A percentile compares a stretch with the other conserved stretches of the same genome.
Conservation (phyloP, 2,888 invertebrate genomes). For the Plagodis pulveraria region DNA sequence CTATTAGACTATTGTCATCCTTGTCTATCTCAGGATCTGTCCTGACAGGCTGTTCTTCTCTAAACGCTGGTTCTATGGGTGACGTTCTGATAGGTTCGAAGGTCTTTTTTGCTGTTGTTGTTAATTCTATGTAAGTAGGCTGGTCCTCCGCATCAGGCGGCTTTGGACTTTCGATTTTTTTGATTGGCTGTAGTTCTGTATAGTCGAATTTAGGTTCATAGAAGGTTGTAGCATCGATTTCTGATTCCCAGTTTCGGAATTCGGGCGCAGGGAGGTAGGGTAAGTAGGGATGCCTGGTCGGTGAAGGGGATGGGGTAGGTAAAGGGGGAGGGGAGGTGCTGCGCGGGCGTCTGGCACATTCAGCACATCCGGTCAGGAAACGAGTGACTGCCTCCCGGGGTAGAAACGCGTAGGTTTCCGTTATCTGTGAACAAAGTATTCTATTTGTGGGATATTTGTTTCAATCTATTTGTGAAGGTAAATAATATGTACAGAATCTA, state of each 20-base stretch:
- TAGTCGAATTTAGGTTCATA: conserved; percentile 73
- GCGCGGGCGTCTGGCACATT: conserved; percentile 93
- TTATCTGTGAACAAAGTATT: conserved; percentile 89
- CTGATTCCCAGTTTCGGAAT: conserved; percentile 82
- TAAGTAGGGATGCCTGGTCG: conserved; percentile 72
- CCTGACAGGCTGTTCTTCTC: conserved; percentile 73
- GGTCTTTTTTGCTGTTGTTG: conserved; percentile 71
- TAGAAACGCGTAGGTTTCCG: conserved; percentile 97
- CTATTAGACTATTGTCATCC: conserved; percentile 77
- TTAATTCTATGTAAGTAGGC: conserved; percentile 78
- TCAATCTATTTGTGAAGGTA: background rate
- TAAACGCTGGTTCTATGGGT: conserved; percentile 69
- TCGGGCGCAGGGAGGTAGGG: conserved; percentile 76
- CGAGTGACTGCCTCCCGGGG: conserved; percentile 98
- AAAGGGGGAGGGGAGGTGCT: conserved; percentile 86
- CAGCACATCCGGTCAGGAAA: conserved; percentile 96
- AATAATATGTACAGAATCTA: background rate
- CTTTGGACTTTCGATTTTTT: conserved; percentile 76
- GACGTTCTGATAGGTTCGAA: conserved; percentile 66
- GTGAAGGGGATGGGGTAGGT: conserved; percentile 78
- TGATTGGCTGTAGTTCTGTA: conserved; percentile 72
- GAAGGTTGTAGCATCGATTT: conserved; percentile 80
- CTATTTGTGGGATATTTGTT: background rate
- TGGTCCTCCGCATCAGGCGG: conserved; percentile 66
- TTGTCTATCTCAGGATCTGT: conserved; percentile 80